Conservation (phyloP, 2,113 vertebrate genomes). For the Sebastes schlegelii region DNA sequence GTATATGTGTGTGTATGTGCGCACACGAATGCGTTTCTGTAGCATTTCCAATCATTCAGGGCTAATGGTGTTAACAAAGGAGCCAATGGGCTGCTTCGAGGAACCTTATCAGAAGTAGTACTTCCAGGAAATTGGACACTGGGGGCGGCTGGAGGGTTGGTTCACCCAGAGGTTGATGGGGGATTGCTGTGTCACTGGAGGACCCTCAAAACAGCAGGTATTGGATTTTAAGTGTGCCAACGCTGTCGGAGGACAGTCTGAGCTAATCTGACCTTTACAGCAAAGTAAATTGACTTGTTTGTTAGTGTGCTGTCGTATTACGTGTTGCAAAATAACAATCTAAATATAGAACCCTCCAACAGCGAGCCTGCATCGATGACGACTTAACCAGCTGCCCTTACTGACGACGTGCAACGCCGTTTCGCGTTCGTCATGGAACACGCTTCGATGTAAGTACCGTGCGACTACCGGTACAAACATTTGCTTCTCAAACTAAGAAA, state of each 20-base stretch:
- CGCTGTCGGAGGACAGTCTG: slow-evolving; percentile 9
- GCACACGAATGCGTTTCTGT: slow-evolving; percentile 47
- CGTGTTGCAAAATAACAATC: not conserved
- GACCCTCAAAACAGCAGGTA: slow-evolving; percentile 27
- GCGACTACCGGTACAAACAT: no score
- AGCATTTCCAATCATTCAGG: slow-evolving; percentile 72
- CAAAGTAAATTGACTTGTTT: slow-evolving; percentile 21
- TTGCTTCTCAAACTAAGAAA: no score
- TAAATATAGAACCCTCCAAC: no score
- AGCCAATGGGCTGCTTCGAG: slow-evolving; percentile 75
- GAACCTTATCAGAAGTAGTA: slow-evolving; percentile 72
- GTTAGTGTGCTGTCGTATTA: slow-evolving; percentile 8
- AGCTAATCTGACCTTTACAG: slow-evolving; percentile 24
- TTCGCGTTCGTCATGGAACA: no score
- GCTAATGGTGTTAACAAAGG: slow-evolving; percentile 74
- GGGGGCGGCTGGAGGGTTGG: slow-evolving; percentile 54
- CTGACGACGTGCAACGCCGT: no score
- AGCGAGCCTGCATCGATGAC: no score
- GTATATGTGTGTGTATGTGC: slow-evolving; percentile 23
- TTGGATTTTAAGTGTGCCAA: slow-evolving; percentile 7
- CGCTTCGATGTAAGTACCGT: no score
- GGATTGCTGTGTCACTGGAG: slow-evolving; percentile 31
- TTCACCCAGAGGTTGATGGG: slow-evolving; percentile 65
- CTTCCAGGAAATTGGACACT: slow-evolving; percentile 78
- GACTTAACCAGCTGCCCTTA: no score